Evolutionary conservation across 2,797 vertebrate species (phyloP).

Genomic region (Chaetophractus vellerosus): DNA sequence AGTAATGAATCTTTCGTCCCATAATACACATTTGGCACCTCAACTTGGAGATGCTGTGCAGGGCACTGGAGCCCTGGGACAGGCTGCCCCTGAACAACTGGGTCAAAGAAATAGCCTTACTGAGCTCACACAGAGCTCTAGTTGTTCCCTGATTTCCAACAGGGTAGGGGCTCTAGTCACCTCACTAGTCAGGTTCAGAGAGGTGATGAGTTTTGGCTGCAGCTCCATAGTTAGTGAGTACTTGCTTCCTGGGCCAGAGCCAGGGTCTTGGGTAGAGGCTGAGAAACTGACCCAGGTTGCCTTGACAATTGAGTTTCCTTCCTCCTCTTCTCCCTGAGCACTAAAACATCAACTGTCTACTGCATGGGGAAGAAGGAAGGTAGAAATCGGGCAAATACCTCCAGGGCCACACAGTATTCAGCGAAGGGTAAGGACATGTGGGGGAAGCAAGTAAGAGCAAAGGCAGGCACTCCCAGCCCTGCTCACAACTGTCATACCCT

Average conservation of each 20-base stretch:
- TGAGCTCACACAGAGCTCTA: neutral
- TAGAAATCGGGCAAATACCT: neutral
- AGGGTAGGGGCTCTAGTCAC: neutral
- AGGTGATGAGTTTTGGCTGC: neutral
- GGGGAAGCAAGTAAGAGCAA: neutral
- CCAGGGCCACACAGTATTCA: neutral
- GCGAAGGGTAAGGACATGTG: neutral
- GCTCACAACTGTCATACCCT: neutral
- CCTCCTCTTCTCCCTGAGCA: constrained; percentile 12
- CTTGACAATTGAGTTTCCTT: neutral
- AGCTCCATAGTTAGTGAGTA: neutral
- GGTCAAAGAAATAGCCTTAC: neutral
- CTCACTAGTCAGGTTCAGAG: neutral
- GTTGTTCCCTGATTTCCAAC: neutral
- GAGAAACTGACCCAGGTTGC: neutral
- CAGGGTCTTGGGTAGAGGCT: neutral
- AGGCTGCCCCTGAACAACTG: neutral
- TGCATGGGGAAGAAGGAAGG: neutral
- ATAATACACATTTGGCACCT: neutral
- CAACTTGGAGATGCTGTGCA: neutral
- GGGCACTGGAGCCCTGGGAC: neutral
- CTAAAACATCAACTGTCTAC: neutral
- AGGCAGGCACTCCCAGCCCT: neutral
- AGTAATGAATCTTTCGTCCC: neutral
- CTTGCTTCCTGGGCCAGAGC: neutral